A percentile compares a stretch with the other conserved stretches of the same genome.
phyloP scores from a whole-genome alignment of 2,797 vertebrate species.

The Nothura maculosa region DNA sequence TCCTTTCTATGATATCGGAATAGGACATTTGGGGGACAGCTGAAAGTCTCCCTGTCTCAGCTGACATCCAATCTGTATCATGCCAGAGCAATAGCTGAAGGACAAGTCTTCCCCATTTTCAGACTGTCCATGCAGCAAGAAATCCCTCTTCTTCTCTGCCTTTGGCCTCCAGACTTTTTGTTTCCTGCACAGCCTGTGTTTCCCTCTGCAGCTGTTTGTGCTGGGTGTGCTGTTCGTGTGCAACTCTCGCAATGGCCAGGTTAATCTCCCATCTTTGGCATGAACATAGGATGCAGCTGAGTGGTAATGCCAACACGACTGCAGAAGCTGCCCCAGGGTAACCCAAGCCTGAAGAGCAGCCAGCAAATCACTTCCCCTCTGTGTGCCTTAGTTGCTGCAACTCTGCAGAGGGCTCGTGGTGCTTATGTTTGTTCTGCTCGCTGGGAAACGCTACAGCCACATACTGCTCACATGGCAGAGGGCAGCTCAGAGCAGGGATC shows the following conservation, averaged over 20 bases:
- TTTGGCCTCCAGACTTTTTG: neutral
- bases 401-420: neutral
- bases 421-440: neutral
- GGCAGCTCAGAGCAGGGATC: neutral
- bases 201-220: neutral
- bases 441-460: neutral
- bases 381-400: neutral
- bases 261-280: neutral
- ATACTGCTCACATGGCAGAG: neutral
- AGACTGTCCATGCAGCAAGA: neutral
- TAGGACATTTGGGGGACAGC: neutral
- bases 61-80: neutral
- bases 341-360: neutral
- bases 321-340: fast-evolving
- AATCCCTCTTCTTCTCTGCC: neutral
- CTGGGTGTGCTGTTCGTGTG: neutral
- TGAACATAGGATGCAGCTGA: neutral
- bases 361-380: neutral
- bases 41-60: neutral
- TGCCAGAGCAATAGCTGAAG: neutral
- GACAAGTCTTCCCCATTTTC: neutral
- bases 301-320: neutral
- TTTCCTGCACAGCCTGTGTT: neutral
- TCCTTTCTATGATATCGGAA: neutral
- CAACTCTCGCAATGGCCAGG: neutral